Percentiles rank a stretch among this genome's conserved stretches.
Evolutionary conservation across 2,113 vertebrate genomes (phyloP).

Genomic region (Lasiurus cinereus): DNA sequence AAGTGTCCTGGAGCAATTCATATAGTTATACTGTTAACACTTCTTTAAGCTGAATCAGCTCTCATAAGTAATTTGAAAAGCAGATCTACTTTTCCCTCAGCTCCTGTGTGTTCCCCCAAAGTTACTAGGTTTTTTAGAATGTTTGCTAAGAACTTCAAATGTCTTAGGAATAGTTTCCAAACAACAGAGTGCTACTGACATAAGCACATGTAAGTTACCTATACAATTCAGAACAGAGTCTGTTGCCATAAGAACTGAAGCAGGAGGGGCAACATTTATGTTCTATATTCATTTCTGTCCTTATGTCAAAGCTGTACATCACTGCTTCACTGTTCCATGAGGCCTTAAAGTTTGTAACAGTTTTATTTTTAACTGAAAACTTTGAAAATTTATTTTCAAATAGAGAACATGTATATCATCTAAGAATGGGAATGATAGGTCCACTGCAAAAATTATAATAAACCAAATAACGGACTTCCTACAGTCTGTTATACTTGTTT

Average conservation of each 20-base stretch:
- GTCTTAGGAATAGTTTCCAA: conserved; percentile 21
- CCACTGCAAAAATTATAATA: background rate
- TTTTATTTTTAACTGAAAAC: conserved; percentile 6
- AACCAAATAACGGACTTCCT: background rate
- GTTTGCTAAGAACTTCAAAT: conserved; percentile 32
- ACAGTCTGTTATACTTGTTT: background rate
- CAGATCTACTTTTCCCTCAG: background rate
- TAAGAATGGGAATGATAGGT: background rate
- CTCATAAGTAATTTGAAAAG: conserved; percentile 34
- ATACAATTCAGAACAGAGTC: background rate
- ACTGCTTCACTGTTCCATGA: background rate
- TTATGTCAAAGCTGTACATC: background rate
- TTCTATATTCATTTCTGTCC: background rate
- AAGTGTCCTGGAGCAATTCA: conserved; percentile 2
- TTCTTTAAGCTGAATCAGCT: conserved; percentile 29
- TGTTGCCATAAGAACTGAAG: background rate
- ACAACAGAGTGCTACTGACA: background rate
- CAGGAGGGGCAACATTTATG: background rate
- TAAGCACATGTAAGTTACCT: background rate
- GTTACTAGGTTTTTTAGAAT: background rate
- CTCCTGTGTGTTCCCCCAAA: background rate
- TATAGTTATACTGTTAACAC: background rate
- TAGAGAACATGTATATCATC: background rate
- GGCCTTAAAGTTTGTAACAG: background rate
- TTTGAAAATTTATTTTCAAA: background rate